phyloP scores from a whole-genome alignment of 2,113 vertebrate species.

The Brachyhypopomus gauderio region DNA sequence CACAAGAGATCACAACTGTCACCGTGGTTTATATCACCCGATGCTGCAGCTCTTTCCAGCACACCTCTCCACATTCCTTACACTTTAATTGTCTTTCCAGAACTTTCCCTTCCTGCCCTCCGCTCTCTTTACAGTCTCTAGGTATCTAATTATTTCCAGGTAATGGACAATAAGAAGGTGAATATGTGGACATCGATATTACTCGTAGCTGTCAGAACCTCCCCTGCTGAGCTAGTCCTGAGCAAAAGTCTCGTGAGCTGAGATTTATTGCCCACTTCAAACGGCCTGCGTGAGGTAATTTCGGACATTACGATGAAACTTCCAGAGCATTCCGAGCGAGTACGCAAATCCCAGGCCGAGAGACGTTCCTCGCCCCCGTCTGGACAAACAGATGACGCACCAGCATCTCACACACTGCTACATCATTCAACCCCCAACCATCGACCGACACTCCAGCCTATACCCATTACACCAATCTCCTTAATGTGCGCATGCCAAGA shows the following conservation, averaged over 20 bases:
- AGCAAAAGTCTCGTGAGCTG: background rate
- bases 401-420: background rate
- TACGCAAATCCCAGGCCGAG: background rate
- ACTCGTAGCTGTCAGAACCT: no score
- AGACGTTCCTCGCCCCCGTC: background rate
- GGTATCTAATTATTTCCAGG: no score
- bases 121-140: no score
- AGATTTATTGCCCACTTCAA: background rate
- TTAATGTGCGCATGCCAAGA: background rate
- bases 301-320: background rate
- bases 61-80: background rate
- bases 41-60: background rate
- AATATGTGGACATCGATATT: no score
- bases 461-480: background rate
- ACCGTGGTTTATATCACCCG: background rate
- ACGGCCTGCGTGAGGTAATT: background rate
- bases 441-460: no score
- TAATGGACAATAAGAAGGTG: no score
- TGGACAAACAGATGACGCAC: background rate
- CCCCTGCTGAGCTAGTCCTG: background rate
- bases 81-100: background rate
- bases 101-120: no score
- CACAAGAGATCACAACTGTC: background rate
- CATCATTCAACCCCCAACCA: background rate
- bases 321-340: background rate